Base-by-base conservation (phyloP, 2,113 vertebrate species). In the Lichenostomus cassidix region DNA sequence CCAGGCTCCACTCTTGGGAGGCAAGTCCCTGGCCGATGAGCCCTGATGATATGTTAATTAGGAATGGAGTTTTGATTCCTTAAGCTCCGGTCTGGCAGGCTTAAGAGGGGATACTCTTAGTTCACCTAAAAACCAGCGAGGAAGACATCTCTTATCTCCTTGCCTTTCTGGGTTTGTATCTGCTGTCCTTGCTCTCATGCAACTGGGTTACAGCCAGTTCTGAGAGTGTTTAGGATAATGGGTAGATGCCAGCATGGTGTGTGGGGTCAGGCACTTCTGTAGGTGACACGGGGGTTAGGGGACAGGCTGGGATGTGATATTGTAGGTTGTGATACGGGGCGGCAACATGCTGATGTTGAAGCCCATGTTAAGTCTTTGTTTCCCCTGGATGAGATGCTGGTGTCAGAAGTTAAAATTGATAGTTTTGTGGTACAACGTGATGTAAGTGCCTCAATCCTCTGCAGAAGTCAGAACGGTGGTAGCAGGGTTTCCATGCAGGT, bases 11-110 rank as follows among this genome's bases (percentile, higher is more conserved):
- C 60, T 56, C 85, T 24, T 46, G 88, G 80, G 95, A 90, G 56
- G 56, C 65, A 27, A 47, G 62, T 84, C 62, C n/a, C 62, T 87
- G 83, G 81, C 90, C 3, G 4, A 39, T 90, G 79, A 82, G 85
- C 59, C 82, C 55, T 85, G 84, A 31, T 83, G 80, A 78, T 96
- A 83, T 93, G 49, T 89, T 93, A 94, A 89, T 95, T 90, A 92
- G 88, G 64, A 94, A 78, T 39, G 41, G 87, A 91, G 68, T 93
- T 94, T 79, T 71, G 64, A 62, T 90, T 88, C 69, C 80, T 81
- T 81, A 46, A 75, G 83, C 76, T 92, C 0, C 0, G 0, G 25
- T 55, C 85, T 90, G 89, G 47, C 68, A 69, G 60, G 37, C n/a
- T 39, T 49, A n/a, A 49, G 76, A 65, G 49, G 15, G 52, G 49